These are phyloP conservation scores for Macrotus californicus DNA, from an alignment of 2,113 vertebrate species.

Conservation along the genomic window DNA sequence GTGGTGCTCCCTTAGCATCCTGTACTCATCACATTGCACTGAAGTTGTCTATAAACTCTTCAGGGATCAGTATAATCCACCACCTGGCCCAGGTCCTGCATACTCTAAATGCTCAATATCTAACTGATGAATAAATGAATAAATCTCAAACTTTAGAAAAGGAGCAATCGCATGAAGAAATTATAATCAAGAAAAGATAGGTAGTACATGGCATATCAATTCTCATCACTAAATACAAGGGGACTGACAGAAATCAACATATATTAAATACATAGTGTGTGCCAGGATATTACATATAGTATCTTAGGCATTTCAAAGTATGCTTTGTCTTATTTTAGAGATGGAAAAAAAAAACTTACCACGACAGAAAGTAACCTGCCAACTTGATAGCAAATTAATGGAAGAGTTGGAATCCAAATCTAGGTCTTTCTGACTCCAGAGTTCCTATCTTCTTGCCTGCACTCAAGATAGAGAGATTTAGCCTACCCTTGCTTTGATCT, in stretches of 20 bases:
- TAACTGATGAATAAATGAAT: neutral
- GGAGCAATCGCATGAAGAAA: neutral
- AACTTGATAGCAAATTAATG: neutral
- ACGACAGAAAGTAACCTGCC: neutral
- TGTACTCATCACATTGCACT: neutral
- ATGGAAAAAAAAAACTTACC: neutral
- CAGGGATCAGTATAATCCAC: neutral
- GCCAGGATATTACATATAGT: neutral
- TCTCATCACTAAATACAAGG: neutral
- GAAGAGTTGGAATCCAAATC: neutral
- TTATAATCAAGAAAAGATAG: neutral
- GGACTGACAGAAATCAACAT: neutral
- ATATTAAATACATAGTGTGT: neutral
- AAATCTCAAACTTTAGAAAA: neutral
- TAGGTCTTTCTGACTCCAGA: conserved; percentile 11
- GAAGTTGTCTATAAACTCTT: neutral
- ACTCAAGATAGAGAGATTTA: neutral
- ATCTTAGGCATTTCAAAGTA: neutral
- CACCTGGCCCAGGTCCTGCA: neutral
- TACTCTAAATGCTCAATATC: neutral
- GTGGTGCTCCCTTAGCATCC: too few relatives aligned
- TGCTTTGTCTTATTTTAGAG: neutral
- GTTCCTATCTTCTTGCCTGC: neutral
- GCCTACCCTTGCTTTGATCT: conserved; percentile 1
- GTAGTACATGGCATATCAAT: neutral